These are phyloP conservation scores for Oppia nitens DNA, from an alignment of 1,140 invertebrate species.

Conservation along the genomic window DNA sequence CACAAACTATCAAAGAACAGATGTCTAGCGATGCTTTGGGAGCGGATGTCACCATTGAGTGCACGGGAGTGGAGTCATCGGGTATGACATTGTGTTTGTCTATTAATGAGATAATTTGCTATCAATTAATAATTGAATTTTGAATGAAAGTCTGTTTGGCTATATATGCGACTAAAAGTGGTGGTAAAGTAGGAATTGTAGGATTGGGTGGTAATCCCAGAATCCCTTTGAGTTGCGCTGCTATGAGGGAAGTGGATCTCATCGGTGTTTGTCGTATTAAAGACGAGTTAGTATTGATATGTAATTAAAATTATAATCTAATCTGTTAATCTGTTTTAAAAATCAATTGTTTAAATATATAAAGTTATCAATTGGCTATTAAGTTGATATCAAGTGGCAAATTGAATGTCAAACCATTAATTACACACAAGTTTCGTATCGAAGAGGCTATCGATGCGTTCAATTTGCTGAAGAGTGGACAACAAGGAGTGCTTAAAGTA, in stretches of 20 bases:
- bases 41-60: conserved; percentile 68
- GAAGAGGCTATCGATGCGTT: conserved; percentile 73
- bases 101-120: too few relatives aligned
- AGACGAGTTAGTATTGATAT: conserved; percentile 55
- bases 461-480: conserved; percentile 50
- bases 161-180: conserved; percentile 61
- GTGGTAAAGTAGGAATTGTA: conserved; percentile 58
- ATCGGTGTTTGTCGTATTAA: conserved; percentile 76
- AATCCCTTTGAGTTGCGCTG: conserved; percentile 58
- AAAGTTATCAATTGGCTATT: conserved; percentile 65
- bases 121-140: too few relatives aligned
- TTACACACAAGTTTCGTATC: conserved; percentile 73
- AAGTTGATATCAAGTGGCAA: conserved; percentile 46
- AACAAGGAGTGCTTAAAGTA: conserved; percentile 55
- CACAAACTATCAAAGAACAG: conserved; percentile 38
- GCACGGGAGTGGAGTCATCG: conserved; percentile 58
- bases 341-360: not conserved
- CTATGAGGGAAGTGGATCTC: conserved; percentile 69
- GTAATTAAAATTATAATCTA: too few relatives aligned
- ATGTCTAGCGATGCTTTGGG: conserved; percentile 45
- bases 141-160: conserved; percentile 35
- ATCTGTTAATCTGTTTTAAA: not conserved
- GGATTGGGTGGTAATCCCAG: conserved; percentile 63
- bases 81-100: too few relatives aligned
- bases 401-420: conserved; percentile 66